phyloP scores from a whole-genome alignment of 1,140 invertebrate genomes.

The Pseudachorutes palmiensis region DNA sequence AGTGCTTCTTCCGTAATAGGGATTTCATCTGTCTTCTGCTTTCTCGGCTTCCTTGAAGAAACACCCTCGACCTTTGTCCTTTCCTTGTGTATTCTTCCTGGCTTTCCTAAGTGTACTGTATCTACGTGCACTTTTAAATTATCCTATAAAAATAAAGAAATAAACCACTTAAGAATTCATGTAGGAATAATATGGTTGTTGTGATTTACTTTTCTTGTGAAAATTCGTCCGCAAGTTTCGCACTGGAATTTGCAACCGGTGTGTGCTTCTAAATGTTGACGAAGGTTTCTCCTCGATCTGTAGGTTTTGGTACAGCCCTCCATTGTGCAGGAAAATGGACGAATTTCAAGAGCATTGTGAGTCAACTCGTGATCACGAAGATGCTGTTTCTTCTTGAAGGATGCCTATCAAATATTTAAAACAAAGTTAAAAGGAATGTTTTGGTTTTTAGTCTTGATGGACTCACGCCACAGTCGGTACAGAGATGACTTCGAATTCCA shows the following conservation, averaged over 20 bases:
- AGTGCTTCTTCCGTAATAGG: not conserved
- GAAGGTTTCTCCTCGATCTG: not conserved
- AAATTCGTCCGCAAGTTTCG: slow-evolving; percentile 1
- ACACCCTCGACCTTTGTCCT: not conserved
- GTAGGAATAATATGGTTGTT: not conserved
- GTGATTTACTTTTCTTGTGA: slow-evolving; percentile 8
- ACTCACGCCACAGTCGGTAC: not conserved
- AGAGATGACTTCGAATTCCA: not conserved
- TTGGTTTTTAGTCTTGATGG: not conserved
- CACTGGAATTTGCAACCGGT: slow-evolving; percentile 2
- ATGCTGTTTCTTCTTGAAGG: slow-evolving; percentile 9
- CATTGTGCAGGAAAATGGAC: not conserved
- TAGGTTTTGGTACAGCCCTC: slow-evolving; percentile 1
- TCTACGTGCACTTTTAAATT: slow-evolving; percentile 8
- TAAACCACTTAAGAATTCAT: not conserved
- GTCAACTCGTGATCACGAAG: not conserved
- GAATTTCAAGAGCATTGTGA: not conserved
- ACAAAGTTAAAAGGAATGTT: not conserved
- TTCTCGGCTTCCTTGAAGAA: not conserved
- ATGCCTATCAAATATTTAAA: not conserved
- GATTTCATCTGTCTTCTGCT: not conserved
- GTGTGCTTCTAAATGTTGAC: slow-evolving; percentile 3
- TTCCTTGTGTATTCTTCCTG: not conserved
- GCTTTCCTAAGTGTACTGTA: not conserved
- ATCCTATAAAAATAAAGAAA: not conserved